Conservation (phyloP, 1,140 invertebrate genomes). For the Melipona quadrifasciata region DNA sequence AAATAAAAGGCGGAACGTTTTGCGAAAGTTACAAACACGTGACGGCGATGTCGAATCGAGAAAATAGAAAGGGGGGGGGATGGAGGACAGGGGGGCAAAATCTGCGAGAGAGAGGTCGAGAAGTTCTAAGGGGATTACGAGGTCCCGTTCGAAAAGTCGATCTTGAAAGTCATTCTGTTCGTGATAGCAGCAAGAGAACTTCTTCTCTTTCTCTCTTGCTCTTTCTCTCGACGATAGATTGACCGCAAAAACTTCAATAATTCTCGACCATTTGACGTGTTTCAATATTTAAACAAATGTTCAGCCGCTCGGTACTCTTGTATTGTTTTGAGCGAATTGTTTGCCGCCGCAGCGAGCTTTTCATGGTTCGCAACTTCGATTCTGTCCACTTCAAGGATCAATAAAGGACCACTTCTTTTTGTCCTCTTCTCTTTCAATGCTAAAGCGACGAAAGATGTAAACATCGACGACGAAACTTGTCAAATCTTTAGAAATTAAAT, state of each 20-base stretch:
- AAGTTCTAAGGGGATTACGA: conserved; percentile 66
- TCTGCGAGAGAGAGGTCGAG: conserved; percentile 3
- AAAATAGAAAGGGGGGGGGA: background rate
- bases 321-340: conserved; percentile 28
- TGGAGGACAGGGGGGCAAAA: conserved; percentile 15
- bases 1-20: conserved; percentile 17
- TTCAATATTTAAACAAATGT: conserved; percentile 58
- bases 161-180: conserved; percentile 35
- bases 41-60: conserved; percentile 34
- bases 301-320: background rate
- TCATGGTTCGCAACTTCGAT: background rate
- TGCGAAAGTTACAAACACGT: conserved; percentile 53
- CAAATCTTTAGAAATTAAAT: background rate
- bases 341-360: background rate
- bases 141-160: conserved; percentile 61
- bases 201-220: background rate
- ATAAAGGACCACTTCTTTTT: background rate
- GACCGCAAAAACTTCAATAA: conserved; percentile 47
- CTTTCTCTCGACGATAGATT: background rate
- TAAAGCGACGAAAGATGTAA: background rate
- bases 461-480: background rate
- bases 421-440: no score
- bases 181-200: conserved; percentile 20
- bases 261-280: background rate
- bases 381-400: background rate